phyloP scores from a whole-genome alignment of 2,113 vertebrate species.

The Scytalopus superciliaris region DNA sequence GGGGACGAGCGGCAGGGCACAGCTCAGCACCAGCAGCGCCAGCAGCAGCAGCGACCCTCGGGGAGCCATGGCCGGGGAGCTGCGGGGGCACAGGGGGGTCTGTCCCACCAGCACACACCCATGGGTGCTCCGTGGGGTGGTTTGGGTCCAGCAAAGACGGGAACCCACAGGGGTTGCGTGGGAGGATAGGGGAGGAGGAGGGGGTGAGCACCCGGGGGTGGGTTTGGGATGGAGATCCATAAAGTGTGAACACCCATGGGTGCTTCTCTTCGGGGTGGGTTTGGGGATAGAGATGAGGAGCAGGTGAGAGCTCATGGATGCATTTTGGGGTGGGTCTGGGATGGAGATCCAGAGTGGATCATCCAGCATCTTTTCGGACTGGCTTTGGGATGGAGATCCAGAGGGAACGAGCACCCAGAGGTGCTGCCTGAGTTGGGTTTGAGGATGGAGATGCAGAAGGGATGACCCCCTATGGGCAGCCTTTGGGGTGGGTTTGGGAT shows the following conservation, averaged over 20 bases:
- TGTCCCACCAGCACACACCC: neutral
- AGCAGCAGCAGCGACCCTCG: conserved; percentile 74
- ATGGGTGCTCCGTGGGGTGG: neutral
- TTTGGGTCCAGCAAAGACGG: neutral
- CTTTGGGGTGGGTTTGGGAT: neutral
- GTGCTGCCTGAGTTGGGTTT: neutral
- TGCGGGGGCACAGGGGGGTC: neutral
- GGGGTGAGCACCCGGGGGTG: neutral
- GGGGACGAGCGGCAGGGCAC: conserved; percentile 45
- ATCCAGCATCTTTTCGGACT: neutral
- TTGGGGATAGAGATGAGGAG: too few relatives aligned
- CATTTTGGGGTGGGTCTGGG: neutral
- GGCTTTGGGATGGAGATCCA: neutral
- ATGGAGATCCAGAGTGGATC: too few relatives aligned
- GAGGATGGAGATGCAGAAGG: neutral
- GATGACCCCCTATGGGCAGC: neutral
- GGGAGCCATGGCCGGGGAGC: conserved; percentile 55
- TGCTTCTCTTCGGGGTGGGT: neutral
- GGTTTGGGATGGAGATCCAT: neutral
- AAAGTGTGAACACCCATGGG: too few relatives aligned
- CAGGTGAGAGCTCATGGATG: neutral
- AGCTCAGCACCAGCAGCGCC: conserved; percentile 75
- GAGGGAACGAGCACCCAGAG: neutral
- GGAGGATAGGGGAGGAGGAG: fast-evolving
- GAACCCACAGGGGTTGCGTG: neutral